Percentiles rank a stretch among this genome's conserved stretches.
phyloP scores from a whole-genome alignment of 2,113 vertebrate species.

The Anas platyrhynchos region DNA sequence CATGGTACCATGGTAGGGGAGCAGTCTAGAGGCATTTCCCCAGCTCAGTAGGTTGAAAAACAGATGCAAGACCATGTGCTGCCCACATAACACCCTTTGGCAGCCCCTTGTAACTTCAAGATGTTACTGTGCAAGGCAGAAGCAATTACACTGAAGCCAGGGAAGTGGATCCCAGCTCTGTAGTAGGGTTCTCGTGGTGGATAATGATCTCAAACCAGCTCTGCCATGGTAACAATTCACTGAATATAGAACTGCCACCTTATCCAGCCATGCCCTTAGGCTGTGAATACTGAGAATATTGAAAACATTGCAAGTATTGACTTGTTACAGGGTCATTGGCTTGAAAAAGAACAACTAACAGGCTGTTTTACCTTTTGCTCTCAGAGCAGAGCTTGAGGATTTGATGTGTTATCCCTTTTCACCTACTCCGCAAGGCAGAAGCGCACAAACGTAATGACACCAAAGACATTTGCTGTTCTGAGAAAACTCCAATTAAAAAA shows the following conservation, averaged over 20 bases:
- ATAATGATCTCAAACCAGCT: not conserved
- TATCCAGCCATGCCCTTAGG: not conserved
- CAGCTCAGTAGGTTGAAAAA: not conserved
- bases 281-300: not conserved
- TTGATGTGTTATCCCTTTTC: not conserved
- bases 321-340: not conserved
- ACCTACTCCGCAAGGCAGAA: not conserved
- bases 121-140: not conserved
- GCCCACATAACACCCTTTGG: not conserved
- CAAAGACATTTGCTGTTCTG: not conserved
- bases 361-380: not conserved
- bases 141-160: not conserved
- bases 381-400: not conserved
- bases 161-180: not conserved
- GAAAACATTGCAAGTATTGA: too few species aligned
- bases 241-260: not conserved
- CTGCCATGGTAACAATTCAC: not conserved
- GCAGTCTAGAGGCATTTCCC: not conserved
- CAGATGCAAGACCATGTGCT: not conserved
- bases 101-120: not conserved
- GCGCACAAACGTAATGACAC: not conserved
- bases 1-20: not conserved
- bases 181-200: too few species aligned
- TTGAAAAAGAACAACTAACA: not conserved
- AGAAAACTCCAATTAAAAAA: not conserved